phyloP scores from a whole-genome alignment of 2,113 vertebrate genomes.

The Perognathus longimembris region DNA sequence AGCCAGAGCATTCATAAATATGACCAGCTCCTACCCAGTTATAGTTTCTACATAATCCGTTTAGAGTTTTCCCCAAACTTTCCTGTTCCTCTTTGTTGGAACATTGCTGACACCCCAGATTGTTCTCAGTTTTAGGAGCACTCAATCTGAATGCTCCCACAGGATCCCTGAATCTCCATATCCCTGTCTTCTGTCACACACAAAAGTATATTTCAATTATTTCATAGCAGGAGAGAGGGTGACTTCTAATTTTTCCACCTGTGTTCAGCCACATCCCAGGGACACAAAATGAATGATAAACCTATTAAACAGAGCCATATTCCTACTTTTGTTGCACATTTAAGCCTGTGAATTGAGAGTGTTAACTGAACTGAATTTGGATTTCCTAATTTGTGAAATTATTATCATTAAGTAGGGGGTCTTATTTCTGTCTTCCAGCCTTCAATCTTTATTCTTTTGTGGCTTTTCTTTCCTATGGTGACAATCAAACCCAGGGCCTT shows the following conservation, averaged over 20 bases:
- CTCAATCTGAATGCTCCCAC: background rate
- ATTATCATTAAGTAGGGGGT: too few relatives aligned
- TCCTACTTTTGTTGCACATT: too few relatives aligned
- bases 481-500: background rate
- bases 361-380: background rate
- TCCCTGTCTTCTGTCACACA: background rate
- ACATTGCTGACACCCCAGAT: background rate
- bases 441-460: background rate
- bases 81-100: background rate
- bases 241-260: background rate
- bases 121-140: background rate
- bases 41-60: background rate
- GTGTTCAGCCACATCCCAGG: background rate
- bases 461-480: too few relatives aligned
- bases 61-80: background rate
- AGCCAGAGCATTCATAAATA: accelerated
- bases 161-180: accelerated
- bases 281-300: background rate
- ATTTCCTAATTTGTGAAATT: background rate
- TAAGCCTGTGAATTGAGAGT: background rate
- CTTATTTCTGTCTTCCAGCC: background rate
- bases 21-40: accelerated
- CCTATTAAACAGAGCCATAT: too few relatives aligned
- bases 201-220: too few relatives aligned
- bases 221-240: background rate